Conservation (phyloP, 1,140 invertebrate species). For the Zaprionus ghesquierei region DNA sequence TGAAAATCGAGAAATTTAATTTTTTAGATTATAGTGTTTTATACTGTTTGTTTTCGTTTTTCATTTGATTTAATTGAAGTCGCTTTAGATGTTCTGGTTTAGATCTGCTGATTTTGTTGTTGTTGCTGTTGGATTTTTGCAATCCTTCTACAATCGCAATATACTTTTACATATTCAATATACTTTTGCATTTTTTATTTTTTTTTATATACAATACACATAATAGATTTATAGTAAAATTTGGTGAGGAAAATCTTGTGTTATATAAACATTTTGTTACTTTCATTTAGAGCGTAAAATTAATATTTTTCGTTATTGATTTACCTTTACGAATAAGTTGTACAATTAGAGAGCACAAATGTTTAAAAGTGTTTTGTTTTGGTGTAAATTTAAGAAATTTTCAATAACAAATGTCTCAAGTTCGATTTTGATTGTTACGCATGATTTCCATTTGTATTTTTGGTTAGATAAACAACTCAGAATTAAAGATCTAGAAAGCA, state of each 20-base stretch:
- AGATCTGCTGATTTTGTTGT: constrained; percentile 29
- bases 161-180: constrained; percentile 63
- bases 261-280: constrained; percentile 61
- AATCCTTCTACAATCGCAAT: constrained; percentile 40
- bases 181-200: constrained; percentile 50
- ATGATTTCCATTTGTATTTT: constrained; percentile 50
- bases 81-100: constrained; percentile 12
- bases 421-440: constrained; percentile 74
- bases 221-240: constrained; percentile 79
- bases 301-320: constrained; percentile 66
- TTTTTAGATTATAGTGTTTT: constrained; percentile 37
- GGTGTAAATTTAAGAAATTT: constrained; percentile 75
- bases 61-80: constrained; percentile 49
- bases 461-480: constrained; percentile 56
- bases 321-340: constrained; percentile 68
- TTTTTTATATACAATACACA: constrained; percentile 76
- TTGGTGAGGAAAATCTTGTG: constrained; percentile 76
- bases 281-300: constrained; percentile 71
- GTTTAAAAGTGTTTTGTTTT: constrained; percentile 68
- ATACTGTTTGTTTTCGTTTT: constrained; percentile 30
- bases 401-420: constrained; percentile 66
- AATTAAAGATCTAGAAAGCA: constrained; percentile 47
- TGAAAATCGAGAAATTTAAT: constrained; percentile 65
- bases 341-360: constrained; percentile 80
- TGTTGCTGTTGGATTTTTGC: constrained; percentile 32